Evolutionary conservation across 2,113 vertebrate species (phyloP).

Genomic region (Crotalus viridis): DNA sequence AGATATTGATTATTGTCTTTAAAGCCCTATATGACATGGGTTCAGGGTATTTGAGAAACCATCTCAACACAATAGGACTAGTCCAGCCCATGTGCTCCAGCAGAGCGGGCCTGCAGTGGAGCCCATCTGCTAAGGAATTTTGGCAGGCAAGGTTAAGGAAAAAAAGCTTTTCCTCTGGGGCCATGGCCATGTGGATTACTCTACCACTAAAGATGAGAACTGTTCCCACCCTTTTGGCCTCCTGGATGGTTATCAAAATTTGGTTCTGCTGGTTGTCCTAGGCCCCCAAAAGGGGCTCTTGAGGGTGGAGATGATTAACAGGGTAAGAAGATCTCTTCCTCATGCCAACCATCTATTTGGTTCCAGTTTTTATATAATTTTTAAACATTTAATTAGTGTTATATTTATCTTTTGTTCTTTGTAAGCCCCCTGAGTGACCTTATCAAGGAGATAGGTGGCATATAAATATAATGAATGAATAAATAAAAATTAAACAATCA

Average conservation of each 20-base stretch:
- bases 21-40: not conserved
- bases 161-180: not conserved
- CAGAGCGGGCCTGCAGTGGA: too few species aligned
- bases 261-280: not conserved
- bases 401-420: not conserved
- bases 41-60: not conserved
- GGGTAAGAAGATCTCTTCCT: not conserved
- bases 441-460: not conserved
- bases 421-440: not conserved
- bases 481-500: not conserved
- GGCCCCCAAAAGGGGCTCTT: not conserved
- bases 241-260: not conserved
- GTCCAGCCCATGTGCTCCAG: not conserved
- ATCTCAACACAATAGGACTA: not conserved
- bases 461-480: not conserved
- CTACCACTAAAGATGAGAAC: not conserved
- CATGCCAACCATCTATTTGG: accelerated
- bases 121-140: not conserved
- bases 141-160: not conserved
- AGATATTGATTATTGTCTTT: not conserved
- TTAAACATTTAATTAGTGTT: not conserved
- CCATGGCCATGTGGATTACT: not conserved
- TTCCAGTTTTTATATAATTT: not conserved
- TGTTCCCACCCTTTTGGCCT: not conserved
- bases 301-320: not conserved